phyloP scores from a whole-genome alignment of 2,797 vertebrate species.

The Potorous gilbertii region DNA sequence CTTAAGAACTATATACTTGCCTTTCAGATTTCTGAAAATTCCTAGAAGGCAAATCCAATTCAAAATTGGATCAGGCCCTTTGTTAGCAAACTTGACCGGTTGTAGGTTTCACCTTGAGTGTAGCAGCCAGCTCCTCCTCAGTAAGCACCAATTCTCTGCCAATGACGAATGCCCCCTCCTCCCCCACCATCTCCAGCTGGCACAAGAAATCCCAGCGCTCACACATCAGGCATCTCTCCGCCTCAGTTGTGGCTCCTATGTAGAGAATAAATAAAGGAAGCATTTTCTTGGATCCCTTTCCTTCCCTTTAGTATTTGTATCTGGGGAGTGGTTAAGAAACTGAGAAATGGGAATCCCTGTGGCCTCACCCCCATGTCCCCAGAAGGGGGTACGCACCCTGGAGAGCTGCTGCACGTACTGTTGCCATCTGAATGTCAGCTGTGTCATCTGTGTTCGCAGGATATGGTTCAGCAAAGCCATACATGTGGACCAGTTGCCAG shows the following conservation, averaged over 20 bases:
- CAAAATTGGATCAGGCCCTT: not conserved
- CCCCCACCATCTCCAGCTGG: constrained; percentile 88
- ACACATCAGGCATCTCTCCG: constrained; percentile 81
- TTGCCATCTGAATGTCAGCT: constrained; percentile 90
- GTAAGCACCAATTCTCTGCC: constrained; percentile 90
- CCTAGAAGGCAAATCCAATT: not conserved
- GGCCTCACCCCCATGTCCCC: not conserved
- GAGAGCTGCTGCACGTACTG: constrained; percentile 85
- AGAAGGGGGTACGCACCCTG: constrained; percentile 84
- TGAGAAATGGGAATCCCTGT: not conserved
- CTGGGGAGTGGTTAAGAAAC: not conserved
- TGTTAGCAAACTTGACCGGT: not conserved
- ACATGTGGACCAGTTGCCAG: constrained; percentile 99
- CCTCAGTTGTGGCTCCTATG: constrained; percentile 83
- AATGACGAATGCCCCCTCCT: constrained; percentile 92
- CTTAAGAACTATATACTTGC: not conserved
- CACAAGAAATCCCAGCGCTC: constrained; percentile 90
- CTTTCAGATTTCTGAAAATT: not conserved
- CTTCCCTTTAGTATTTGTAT: not conserved
- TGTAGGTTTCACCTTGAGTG: constrained; percentile 88
- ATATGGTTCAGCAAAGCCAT: constrained; percentile 92
- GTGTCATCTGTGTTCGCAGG: constrained; percentile 91
- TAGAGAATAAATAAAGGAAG: not conserved
- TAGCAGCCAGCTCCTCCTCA: constrained; percentile 89
- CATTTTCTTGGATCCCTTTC: not conserved